Conservation (phyloP, 2,888 invertebrate species). For the Drosophila eohydei region DNA sequence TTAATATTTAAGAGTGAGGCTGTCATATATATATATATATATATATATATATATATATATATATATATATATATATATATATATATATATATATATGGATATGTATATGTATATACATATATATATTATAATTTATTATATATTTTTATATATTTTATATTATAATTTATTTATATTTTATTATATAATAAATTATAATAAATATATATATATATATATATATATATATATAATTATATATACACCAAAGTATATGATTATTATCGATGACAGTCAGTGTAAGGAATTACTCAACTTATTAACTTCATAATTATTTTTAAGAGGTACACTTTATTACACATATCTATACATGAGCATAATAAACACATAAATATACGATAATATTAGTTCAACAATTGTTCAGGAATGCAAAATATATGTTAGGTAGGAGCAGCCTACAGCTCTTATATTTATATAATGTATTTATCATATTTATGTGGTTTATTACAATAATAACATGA, state of each 20-base stretch:
- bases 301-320: neutral
- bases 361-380: neutral
- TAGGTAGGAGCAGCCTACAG: neutral
- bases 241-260: neutral
- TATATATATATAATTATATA: too few species aligned
- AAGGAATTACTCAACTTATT: neutral
- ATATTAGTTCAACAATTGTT: neutral
- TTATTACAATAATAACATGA: slow-evolving; percentile 32
- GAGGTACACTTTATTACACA: neutral
- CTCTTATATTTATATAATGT: neutral
- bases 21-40: neutral
- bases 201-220: too few species aligned
- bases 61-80: neutral
- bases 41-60: neutral
- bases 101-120: neutral
- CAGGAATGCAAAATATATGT: neutral
- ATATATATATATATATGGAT: neutral
- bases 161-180: too few species aligned
- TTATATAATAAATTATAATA: too few species aligned
- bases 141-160: too few species aligned
- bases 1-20: neutral
- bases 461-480: neutral
- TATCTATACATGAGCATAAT: too few species aligned
- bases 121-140: too few species aligned
- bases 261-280: neutral